Percentiles rank a stretch among this genome's conserved stretches.
Evolutionary conservation across 1,140 invertebrate genomes (phyloP).

Genomic region (Ruditapes philippinarum): DNA sequence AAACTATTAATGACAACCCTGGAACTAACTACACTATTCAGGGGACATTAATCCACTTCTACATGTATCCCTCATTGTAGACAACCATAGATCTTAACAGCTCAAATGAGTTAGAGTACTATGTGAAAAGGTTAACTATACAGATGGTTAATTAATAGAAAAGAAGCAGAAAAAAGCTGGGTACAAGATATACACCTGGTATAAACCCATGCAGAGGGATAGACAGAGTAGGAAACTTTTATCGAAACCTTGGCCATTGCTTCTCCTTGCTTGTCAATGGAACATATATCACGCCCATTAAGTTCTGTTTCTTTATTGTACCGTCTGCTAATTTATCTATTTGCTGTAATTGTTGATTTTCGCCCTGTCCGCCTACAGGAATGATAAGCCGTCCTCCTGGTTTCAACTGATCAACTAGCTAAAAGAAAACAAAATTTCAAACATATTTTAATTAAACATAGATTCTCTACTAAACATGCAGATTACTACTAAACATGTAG

Average conservation of each 20-base stretch:
- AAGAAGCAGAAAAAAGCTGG: slow-evolving; percentile 10
- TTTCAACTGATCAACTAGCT: slow-evolving; percentile 92
- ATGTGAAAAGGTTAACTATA: too few species aligned
- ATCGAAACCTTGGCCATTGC: slow-evolving; percentile 89
- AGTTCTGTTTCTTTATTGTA: slow-evolving; percentile 91
- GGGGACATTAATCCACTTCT: too few species aligned
- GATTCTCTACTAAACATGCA: too few species aligned
- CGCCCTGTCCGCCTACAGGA: slow-evolving; percentile 93
- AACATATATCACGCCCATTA: slow-evolving; percentile 99
- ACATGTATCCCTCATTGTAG: too few species aligned
- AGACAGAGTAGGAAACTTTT: slow-evolving; percentile 37
- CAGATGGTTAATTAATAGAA: too few species aligned
- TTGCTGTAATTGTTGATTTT: slow-evolving; percentile 84
- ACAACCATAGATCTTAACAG: too few species aligned
- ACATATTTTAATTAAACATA: too few species aligned
- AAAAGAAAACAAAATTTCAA: too few species aligned
- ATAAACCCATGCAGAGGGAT: background rate
- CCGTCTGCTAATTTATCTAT: slow-evolving; percentile 96
- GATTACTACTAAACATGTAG: too few species aligned
- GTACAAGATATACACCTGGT: slow-evolving; percentile 43
- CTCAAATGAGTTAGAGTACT: too few species aligned
- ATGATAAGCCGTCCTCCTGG: slow-evolving; percentile 96
- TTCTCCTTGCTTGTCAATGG: slow-evolving; percentile 96
- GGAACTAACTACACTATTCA: too few species aligned
- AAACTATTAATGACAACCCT: too few species aligned